Conservation (phyloP, 2,888 invertebrate genomes). For the Eilema griseolum region DNA sequence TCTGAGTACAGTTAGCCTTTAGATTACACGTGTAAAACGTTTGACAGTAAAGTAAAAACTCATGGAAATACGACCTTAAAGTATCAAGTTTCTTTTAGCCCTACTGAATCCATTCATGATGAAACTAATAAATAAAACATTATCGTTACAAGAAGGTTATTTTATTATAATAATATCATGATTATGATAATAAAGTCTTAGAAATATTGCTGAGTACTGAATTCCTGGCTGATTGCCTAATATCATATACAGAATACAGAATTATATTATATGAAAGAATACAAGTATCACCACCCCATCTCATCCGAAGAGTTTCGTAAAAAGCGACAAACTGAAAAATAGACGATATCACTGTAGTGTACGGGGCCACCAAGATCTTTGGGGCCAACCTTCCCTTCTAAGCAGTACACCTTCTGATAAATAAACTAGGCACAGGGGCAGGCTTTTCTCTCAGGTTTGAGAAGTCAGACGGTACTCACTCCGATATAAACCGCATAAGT, state of each 20-base stretch:
- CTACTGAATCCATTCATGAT: neutral
- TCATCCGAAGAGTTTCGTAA: too few relatives aligned
- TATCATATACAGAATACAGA: neutral
- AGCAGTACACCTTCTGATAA: neutral
- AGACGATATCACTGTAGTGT: too few relatives aligned
- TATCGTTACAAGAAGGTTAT: conserved; percentile 3
- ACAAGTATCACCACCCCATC: too few relatives aligned
- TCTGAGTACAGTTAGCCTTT: too few relatives aligned
- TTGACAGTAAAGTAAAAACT: too few relatives aligned
- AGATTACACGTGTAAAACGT: too few relatives aligned
- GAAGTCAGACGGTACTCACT: neutral
- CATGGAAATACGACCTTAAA: neutral
- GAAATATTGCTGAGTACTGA: neutral
- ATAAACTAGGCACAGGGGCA: neutral
- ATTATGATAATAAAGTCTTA: conserved; percentile 15
- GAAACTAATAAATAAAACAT: neutral
- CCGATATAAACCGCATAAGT: neutral
- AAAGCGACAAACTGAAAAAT: too few relatives aligned
- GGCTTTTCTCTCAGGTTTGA: neutral
- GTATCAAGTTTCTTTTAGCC: neutral
- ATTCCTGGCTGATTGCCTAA: conserved; percentile 15
- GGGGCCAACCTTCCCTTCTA: neutral
- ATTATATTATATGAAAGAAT: neutral
- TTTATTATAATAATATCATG: neutral
- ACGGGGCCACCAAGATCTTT: neutral